A percentile compares a stretch with the other conserved stretches of the same genome.
These are phyloP conservation scores for Coelinius sp. DNA, from an alignment of 2,888 invertebrate genomes.

Conservation along the genomic window DNA sequence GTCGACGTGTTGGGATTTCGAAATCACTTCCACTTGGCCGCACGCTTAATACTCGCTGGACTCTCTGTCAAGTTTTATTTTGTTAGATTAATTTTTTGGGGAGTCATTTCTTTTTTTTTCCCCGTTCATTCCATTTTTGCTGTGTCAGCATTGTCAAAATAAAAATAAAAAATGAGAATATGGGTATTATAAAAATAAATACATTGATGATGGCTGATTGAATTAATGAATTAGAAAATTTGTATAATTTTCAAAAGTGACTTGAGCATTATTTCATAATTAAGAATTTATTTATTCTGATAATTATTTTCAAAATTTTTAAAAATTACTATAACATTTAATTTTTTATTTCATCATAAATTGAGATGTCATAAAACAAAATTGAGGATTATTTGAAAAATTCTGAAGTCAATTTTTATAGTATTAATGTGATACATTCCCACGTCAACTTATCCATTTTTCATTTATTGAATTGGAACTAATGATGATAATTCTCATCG, in stretches of 20 bases:
- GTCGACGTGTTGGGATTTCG: constrained; percentile 41
- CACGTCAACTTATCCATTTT: too few species aligned
- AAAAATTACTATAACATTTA: too few species aligned
- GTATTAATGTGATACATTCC: too few species aligned
- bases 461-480: neutral
- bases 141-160: constrained; percentile 11
- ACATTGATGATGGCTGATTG: neutral
- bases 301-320: too few species aligned
- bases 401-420: neutral
- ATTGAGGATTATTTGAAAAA: neutral
- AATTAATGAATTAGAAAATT: neutral
- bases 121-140: neutral
- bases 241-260: neutral
- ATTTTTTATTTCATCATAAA: too few species aligned
- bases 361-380: too few species aligned
- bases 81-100: constrained; percentile 5
- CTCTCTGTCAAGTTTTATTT: constrained; percentile 18
- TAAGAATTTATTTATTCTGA: too few species aligned
- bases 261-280: neutral
- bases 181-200: neutral
- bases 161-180: neutral
- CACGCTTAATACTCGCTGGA: constrained; percentile 15
- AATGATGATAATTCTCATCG: neutral
- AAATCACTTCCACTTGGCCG: constrained; percentile 27
- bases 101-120: neutral